Base-by-base conservation (phyloP, 2,888 invertebrate species). In the Callyntrura guangdongensis region DNA sequence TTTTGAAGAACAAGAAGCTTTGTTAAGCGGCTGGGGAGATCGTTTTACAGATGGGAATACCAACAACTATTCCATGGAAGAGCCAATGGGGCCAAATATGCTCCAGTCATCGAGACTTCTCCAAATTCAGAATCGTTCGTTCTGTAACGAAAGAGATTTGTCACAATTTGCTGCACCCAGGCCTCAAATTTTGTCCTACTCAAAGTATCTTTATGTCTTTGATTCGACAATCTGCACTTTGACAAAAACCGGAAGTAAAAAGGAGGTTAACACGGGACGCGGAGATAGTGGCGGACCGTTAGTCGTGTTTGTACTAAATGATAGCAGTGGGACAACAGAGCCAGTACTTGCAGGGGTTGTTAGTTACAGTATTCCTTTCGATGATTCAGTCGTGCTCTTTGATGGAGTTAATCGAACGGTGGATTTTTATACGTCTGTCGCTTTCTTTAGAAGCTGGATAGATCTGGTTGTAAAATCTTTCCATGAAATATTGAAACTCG, bases 251-350 rank as follows among this genome's bases (percentile, higher is more conserved):
- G 81, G 84, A 17, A 89, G 81, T 49, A 64, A 61, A 17, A 22
- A 25, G 17, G 86, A 86, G 25, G 91, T 91, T 2, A 90, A 85
- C 49, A 85, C 91, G 5, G 91, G 92, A 27, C 84, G 92, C 53
- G 93, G 93, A 5, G 93, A 93, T 59, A 89, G 89, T 67, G 93
- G 93, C 9, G 93, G 93, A 0, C 91, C 92, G 0, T 36, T 93
- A 6, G 88, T 93, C 0, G 22, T 86, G 14, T 89, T 82, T 49
- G 12, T 22, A n/a, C n/a, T n/a, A 11, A 86, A 86, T 27, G 45
- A 22, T 14, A 36, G 81, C 1, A 74, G 47, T 74, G 74, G 74
- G 22, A 17, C 27, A 47, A n/a, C 22, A 9, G 84, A 92, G 25
- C 88, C 91, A 11, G 84, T 92, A 8, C 85, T 93, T 3, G 91